phyloP scores from a whole-genome alignment of 2,888 invertebrate species.

The Cheilosia vulpina region DNA sequence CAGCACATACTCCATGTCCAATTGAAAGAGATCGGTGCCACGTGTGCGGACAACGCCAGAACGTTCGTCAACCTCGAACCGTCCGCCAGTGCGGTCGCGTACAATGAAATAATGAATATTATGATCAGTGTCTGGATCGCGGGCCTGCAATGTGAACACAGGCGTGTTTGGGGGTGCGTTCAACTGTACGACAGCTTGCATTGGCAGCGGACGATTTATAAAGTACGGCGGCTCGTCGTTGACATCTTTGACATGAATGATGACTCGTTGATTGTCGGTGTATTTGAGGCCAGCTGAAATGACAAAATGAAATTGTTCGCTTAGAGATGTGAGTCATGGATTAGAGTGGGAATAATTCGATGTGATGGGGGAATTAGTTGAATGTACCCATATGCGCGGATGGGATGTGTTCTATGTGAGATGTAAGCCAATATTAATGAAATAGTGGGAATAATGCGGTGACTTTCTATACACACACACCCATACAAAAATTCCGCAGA shows the following conservation, averaged over 20 bases:
- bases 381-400: too few relatives aligned
- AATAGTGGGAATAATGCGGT: too few relatives aligned
- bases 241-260: conserved; percentile 96
- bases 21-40: conserved; percentile 95
- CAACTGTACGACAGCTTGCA: conserved; percentile 98
- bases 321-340: conserved; percentile 8
- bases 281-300: conserved; percentile 85
- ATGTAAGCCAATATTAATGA: too few relatives aligned
- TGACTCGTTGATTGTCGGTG: conserved; percentile 97
- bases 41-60: conserved; percentile 96
- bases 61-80: conserved; percentile 94
- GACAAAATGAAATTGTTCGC: conserved; percentile 43
- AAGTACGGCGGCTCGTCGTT: conserved; percentile 98
- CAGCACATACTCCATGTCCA: conserved; percentile 98
- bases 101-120: conserved; percentile 98
- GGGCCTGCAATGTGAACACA: conserved; percentile 98
- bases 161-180: conserved; percentile 98
- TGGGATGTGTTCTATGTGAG: too few relatives aligned
- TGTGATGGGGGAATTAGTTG: too few relatives aligned
- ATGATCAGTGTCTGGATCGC: conserved; percentile 98
- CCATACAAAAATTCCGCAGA: background rate
- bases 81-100: conserved; percentile 92
- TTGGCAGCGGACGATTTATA: conserved; percentile 97
- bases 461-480: too few relatives aligned
- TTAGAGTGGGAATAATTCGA: background rate